These are phyloP conservation scores for Pemphigus obesinymphae DNA, from an alignment of 1,140 invertebrate species.

Conservation along the genomic window DNA sequence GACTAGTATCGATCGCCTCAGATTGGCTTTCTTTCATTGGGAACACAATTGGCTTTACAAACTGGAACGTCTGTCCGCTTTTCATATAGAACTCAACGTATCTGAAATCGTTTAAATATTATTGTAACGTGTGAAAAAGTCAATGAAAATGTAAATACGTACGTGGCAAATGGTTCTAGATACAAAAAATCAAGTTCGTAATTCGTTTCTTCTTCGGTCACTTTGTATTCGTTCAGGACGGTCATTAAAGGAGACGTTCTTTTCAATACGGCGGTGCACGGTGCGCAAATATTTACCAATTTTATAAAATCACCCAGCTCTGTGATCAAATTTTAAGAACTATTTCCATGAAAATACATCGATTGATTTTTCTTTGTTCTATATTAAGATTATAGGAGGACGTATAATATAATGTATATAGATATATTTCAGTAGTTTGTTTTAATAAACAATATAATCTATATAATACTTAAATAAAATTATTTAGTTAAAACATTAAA, in stretches of 20 bases:
- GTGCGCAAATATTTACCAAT: neutral
- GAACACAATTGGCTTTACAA: neutral
- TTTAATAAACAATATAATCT: too few species aligned
- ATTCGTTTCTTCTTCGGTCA: neutral
- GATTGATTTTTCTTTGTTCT: neutral
- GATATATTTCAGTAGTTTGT: too few species aligned
- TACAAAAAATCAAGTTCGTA: slow-evolving; percentile 17
- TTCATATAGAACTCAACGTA: neutral
- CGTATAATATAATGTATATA: too few species aligned
- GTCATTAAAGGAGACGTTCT: neutral
- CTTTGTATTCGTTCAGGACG: neutral
- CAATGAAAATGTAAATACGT: neutral
- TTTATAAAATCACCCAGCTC: neutral
- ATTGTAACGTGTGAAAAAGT: neutral
- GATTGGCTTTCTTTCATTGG: too few species aligned
- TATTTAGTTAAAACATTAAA: too few species aligned
- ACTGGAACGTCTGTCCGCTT: neutral
- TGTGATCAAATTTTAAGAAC: neutral
- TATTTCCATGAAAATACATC: neutral
- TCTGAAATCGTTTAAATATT: neutral
- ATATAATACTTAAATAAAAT: too few species aligned
- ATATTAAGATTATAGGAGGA: neutral
- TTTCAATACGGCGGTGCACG: neutral
- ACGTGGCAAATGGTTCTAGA: slow-evolving; percentile 11
- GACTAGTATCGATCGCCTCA: too few species aligned